Evolutionary conservation across 92 coral and sea anemone species (phyloP).

Genomic region (Porites lobata): DNA sequence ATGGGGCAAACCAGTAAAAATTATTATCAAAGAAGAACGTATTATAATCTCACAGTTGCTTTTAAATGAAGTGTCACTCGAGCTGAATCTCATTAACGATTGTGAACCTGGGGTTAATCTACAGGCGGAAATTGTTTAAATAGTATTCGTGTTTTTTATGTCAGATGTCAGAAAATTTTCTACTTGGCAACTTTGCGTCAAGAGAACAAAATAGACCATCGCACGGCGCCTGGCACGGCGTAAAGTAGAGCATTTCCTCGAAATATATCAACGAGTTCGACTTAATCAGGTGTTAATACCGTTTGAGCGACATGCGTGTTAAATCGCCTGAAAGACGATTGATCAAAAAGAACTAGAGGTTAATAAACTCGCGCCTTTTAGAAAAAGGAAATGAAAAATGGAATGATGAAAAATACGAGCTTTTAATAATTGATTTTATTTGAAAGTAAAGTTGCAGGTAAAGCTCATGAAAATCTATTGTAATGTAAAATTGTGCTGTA

Average conservation of each 20-base stretch:
- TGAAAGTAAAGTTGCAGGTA: background rate
- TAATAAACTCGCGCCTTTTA: background rate
- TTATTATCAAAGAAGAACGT: too few species aligned
- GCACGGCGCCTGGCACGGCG: background rate
- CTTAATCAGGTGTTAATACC: background rate
- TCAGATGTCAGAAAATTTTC: background rate
- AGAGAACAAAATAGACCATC: background rate
- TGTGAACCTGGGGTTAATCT: background rate
- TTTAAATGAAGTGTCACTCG: too few species aligned
- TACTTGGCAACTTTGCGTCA: background rate
- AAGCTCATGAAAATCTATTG: too few species aligned
- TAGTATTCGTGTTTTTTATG: background rate
- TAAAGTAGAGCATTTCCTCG: background rate
- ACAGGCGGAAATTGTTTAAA: background rate
- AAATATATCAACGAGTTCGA: background rate
- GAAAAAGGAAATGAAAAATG: background rate
- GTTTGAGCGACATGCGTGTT: background rate
- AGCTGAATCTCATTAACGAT: too few species aligned
- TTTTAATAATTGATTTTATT: background rate
- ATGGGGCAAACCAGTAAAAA: background rate
- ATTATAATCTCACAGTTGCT: too few species aligned
- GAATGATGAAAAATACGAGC: background rate
- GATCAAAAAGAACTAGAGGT: constrained; percentile 1
- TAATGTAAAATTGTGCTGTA: too few species aligned
- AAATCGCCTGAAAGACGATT: background rate